These are phyloP conservation scores for Amphipoea oculea DNA, from an alignment of 2,888 invertebrate genomes.

Conservation along the genomic window DNA sequence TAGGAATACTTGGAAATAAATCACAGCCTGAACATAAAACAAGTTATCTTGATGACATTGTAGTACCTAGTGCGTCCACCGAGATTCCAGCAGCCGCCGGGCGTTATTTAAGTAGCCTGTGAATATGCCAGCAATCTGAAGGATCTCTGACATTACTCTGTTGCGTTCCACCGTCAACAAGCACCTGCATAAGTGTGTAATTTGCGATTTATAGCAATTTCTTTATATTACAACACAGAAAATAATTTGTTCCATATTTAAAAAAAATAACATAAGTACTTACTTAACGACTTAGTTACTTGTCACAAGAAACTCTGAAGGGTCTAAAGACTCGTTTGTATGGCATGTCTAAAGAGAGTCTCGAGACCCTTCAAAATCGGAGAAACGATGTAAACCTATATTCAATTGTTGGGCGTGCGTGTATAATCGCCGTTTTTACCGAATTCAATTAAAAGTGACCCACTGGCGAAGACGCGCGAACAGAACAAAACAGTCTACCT, in stretches of 20 bases:
- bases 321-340: neutral
- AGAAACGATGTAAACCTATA: conserved; percentile 72
- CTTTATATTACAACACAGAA: conserved; percentile 19
- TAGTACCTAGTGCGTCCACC: conserved; percentile 31
- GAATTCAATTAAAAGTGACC: conserved; percentile 89
- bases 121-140: conserved; percentile 56
- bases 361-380: conserved; percentile 50
- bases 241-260: conserved; percentile 14
- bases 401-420: conserved; percentile 85
- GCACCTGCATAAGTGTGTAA: conserved; percentile 43
- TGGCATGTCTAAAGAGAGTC: conserved; percentile 22
- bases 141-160: conserved; percentile 55
- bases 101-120: conserved; percentile 56
- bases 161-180: conserved; percentile 40
- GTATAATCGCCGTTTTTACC: conserved; percentile 85
- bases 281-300: neutral
- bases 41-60: conserved; percentile 50
- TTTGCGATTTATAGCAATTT: conserved; percentile 43
- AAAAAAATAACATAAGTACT: conserved; percentile 23
- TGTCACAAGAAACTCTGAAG: conserved; percentile 14
- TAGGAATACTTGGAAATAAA: conserved; percentile 44
- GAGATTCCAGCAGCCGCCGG: conserved; percentile 58
- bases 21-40: conserved; percentile 23
- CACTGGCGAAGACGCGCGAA: conserved; percentile 75
- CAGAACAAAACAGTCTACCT: conserved; percentile 75